These are phyloP conservation scores for Anhinga rufa DNA, from an alignment of 2,113 vertebrate species.

Conservation along the genomic window DNA sequence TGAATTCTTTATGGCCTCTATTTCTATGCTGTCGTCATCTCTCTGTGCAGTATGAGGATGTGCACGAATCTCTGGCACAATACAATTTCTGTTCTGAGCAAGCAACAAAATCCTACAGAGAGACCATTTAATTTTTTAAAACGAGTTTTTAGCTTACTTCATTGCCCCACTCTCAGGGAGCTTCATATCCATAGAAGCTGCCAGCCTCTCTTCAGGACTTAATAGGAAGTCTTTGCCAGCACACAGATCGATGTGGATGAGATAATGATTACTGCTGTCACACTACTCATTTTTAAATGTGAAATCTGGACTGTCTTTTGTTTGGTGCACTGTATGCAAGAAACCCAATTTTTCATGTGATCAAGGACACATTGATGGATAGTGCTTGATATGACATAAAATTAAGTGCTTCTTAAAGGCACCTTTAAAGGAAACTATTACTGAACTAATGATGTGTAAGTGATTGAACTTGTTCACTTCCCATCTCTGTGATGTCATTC, in stretches of 20 bases:
- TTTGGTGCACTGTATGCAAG: neutral
- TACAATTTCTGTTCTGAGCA: neutral
- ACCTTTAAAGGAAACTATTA: constrained; percentile 24
- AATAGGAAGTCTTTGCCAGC: constrained; percentile 22
- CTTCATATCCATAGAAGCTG: neutral
- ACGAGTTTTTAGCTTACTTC: constrained; percentile 20
- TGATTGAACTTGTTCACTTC: constrained; percentile 24
- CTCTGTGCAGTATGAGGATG: neutral
- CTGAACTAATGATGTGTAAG: constrained; percentile 12
- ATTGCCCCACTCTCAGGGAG: neutral
- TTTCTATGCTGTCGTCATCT: neutral
- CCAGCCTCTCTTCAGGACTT: constrained; percentile 3
- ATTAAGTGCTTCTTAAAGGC: constrained; percentile 39
- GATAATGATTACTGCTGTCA: constrained; percentile 56
- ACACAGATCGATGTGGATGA: neutral
- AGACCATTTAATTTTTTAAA: constrained; percentile 14
- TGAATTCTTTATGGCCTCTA: neutral
- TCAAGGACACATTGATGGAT: constrained; percentile 12
- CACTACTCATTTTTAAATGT: constrained; percentile 22
- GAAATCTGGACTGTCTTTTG: constrained; percentile 30
- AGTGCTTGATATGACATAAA: constrained; percentile 4
- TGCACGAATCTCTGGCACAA: neutral
- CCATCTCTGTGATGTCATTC: neutral
- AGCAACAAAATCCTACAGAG: neutral
- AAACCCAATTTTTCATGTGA: neutral